Conservation (phyloP, 2,113 vertebrate species). For the Climacteris rufus region DNA sequence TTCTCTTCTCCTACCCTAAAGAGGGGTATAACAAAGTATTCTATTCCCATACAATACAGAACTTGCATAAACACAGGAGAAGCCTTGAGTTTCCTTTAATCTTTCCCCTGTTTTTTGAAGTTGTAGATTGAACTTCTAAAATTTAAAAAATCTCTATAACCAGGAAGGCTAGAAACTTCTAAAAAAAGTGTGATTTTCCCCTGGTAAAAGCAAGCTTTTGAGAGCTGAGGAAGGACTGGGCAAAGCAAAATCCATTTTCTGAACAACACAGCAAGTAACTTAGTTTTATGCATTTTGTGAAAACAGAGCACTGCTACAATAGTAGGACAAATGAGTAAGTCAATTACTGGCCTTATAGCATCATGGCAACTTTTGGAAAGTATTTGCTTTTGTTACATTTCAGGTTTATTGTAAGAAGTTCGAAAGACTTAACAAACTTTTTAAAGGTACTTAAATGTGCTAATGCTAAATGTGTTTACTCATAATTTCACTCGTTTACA, state of each 20-base stretch:
- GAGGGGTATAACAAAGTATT: not conserved
- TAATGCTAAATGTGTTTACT: not conserved
- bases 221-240: not conserved
- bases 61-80: not conserved
- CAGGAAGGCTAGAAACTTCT: not conserved
- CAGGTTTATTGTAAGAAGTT: not conserved
- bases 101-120: not conserved
- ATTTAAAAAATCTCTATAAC: not conserved
- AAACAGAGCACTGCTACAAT: not conserved
- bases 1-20: not conserved
- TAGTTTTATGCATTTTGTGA: not conserved
- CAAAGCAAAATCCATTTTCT: not conserved
- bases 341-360: not conserved
- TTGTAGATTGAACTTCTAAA: not conserved
- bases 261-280: not conserved
- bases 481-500: not conserved
- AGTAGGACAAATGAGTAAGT: not conserved
- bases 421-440: not conserved
- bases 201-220: not conserved
- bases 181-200: not conserved
- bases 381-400: not conserved
- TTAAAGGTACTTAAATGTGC: not conserved
- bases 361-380: not conserved
- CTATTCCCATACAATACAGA: not conserved
- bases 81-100: not conserved